phyloP scores from a whole-genome alignment of 2,797 vertebrate genomes.

The Sebastes iracundus region DNA sequence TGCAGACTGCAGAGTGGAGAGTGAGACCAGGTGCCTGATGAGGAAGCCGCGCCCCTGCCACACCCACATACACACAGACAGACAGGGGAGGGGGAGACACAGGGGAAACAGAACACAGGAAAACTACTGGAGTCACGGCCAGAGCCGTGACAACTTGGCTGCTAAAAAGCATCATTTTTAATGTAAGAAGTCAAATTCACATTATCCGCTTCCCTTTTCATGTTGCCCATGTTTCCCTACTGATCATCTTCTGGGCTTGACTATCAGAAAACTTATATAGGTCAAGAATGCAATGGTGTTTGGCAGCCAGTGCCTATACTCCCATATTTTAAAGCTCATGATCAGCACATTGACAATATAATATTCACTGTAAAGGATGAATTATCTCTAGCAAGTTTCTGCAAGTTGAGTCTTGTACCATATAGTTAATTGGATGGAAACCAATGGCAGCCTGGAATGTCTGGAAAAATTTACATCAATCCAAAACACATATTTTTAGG shows the following conservation, averaged over 20 bases:
- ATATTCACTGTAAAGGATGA: background rate
- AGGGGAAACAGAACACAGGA: too few species aligned
- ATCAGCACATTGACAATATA: background rate
- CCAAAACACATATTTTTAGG: background rate
- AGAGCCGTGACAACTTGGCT: background rate
- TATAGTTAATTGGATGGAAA: background rate
- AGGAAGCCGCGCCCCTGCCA: too few species aligned
- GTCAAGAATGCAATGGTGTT: background rate
- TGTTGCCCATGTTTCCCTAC: background rate
- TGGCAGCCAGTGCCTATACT: background rate
- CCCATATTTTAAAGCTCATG: background rate
- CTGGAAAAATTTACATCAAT: background rate
- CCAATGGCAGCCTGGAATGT: background rate
- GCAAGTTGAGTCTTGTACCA: background rate
- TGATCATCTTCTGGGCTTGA: background rate
- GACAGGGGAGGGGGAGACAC: too few species aligned
- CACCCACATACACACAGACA: too few species aligned
- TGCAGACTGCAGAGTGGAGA: too few species aligned
- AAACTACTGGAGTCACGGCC: too few species aligned
- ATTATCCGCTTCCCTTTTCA: background rate
- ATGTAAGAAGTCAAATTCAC: background rate
- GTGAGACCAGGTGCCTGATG: too few species aligned
- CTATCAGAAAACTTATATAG: too few species aligned
- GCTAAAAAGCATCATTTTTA: background rate
- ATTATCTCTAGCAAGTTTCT: background rate